Conservation (phyloP, 2,113 vertebrate genomes). For the Rana temporaria region DNA sequence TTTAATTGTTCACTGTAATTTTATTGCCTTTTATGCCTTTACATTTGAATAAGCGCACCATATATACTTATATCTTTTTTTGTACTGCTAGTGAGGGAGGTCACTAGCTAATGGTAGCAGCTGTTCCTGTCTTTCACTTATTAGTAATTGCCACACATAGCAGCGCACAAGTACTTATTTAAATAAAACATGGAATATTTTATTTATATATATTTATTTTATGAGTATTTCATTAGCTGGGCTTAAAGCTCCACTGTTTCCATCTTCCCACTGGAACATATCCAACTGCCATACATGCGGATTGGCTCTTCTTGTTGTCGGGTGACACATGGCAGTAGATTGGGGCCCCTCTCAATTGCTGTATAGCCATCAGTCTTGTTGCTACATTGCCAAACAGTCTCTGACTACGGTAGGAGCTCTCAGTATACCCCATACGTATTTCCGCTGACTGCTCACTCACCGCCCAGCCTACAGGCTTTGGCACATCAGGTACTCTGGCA, state of each 20-base stretch:
- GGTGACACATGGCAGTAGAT: not conserved
- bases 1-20: too few species aligned
- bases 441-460: conserved; percentile 59
- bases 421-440: conserved; percentile 18
- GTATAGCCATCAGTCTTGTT: not conserved
- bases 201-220: too few species aligned
- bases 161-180: too few species aligned
- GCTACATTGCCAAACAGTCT: not conserved
- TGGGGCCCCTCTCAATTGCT: not conserved
- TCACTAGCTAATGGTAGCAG: too few species aligned
- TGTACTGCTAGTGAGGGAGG: too few species aligned
- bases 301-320: not conserved
- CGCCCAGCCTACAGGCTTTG: not conserved
- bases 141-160: too few species aligned
- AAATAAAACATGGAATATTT: too few species aligned
- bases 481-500: conserved; percentile 19
- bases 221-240: not conserved
- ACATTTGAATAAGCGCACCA: too few species aligned
- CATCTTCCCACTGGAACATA: not conserved
- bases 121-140: too few species aligned
- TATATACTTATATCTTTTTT: too few species aligned
- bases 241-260: not conserved
- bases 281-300: not conserved
- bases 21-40: too few species aligned
- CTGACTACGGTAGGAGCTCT: conserved; percentile 17